Evolutionary conservation across 2,797 vertebrate genomes (phyloP).

Genomic region (Rhinichthys osculus): DNA sequence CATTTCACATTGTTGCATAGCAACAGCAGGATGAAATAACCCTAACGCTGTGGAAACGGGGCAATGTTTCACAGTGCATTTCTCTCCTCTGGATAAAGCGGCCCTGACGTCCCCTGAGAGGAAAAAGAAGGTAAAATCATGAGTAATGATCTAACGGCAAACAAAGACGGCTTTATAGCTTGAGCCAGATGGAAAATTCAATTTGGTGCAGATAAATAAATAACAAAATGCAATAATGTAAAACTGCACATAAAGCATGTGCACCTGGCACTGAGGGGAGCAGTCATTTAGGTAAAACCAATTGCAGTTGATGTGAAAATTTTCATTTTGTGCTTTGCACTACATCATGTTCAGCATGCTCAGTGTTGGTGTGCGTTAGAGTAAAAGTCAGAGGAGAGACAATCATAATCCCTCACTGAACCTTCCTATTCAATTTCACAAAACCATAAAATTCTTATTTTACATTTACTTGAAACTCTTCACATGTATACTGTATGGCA

Average conservation of each 20-base stretch:
- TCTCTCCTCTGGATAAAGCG: conserved; percentile 65
- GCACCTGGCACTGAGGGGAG: conserved; percentile 58
- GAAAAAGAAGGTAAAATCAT: conserved; percentile 61
- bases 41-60: conserved; percentile 63
- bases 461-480: neutral
- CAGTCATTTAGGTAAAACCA: conserved; percentile 55
- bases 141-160: conserved; percentile 63
- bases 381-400: conserved; percentile 31
- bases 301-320: conserved; percentile 52
- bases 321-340: conserved; percentile 47
- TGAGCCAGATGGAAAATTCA: conserved; percentile 65
- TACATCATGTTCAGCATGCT: conserved; percentile 41
- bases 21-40: conserved; percentile 66
- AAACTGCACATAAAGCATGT: conserved; percentile 63
- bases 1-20: conserved; percentile 70
- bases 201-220: conserved; percentile 66
- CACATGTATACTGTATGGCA: neutral
- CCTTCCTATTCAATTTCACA: conserved; percentile 21
- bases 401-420: neutral
- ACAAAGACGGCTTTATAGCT: conserved; percentile 63
- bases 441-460: conserved; percentile 23
- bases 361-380: neutral
- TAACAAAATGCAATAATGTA: conserved; percentile 67
- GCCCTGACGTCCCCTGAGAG: conserved; percentile 63
- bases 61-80: conserved; percentile 64